phyloP scores from a whole-genome alignment of 64 coral and sea anemone species.

The Trachythela sp. region DNA sequence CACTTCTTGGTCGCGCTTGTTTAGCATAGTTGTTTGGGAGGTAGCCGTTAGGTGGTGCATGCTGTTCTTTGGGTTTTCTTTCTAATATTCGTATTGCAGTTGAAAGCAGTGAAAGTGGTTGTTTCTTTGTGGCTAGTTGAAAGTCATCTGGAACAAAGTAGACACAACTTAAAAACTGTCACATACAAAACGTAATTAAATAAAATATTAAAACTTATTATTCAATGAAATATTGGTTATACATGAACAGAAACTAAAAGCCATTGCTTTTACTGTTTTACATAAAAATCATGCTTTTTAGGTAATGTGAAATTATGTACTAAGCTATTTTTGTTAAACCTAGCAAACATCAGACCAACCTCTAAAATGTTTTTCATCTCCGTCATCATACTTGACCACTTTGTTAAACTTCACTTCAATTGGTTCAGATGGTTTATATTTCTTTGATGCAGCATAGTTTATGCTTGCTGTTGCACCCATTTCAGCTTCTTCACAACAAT shows the following conservation, averaged over 20 bases:
- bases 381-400: conserved; percentile 13
- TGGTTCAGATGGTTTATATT: conserved; percentile 1
- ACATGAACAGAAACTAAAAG: too few relatives aligned
- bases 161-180: not conserved
- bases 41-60: not conserved
- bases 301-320: not conserved
- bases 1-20: not conserved
- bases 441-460: not conserved
- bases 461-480: conserved; percentile 19
- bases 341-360: not conserved
- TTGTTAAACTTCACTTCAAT: conserved; percentile 22
- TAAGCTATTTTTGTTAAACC: not conserved
- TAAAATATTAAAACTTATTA: too few relatives aligned
- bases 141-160: not conserved
- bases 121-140: not conserved
- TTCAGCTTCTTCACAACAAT: not conserved
- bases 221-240: too few relatives aligned
- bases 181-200: not conserved
- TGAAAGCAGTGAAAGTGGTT: conserved; percentile 5
- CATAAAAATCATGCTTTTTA: too few relatives aligned
- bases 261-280: too few relatives aligned
- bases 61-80: not conserved
- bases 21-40: not conserved
- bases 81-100: not conserved
- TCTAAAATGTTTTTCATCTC: conserved; percentile 13